phyloP scores from a whole-genome alignment of 2,888 invertebrate genomes.

The Automeris io region DNA sequence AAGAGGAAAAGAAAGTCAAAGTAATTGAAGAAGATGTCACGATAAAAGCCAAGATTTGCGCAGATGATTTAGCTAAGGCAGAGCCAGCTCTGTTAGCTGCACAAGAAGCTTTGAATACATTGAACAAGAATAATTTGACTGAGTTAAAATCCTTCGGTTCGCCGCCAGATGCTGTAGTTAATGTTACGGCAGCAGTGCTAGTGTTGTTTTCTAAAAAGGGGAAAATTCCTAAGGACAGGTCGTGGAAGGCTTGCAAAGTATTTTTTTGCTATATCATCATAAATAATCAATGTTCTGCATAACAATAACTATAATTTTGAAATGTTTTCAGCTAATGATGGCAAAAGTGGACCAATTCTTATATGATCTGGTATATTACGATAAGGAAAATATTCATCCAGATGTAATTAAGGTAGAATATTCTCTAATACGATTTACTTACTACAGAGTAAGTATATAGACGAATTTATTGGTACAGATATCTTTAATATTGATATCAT shows the following conservation, averaged over 20 bases:
- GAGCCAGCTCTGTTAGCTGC: constrained; percentile 94
- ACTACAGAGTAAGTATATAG: no score
- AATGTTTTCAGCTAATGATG: constrained; percentile 82
- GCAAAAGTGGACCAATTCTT: constrained; percentile 92
- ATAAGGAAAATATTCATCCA: constrained; percentile 95
- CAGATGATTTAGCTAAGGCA: constrained; percentile 92
- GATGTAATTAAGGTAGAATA: constrained; percentile 86
- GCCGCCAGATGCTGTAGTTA: constrained; percentile 92
- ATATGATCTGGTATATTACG: constrained; percentile 88
- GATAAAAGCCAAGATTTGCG: constrained; percentile 89
- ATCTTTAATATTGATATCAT: constrained; percentile 2
- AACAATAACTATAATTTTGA: background rate
- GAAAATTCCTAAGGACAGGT: constrained; percentile 92
- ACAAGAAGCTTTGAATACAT: constrained; percentile 91
- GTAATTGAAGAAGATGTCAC: constrained; percentile 92
- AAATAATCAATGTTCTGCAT: background rate
- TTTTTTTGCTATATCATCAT: background rate
- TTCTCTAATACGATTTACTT: background rate
- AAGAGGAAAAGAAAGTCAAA: constrained; percentile 93
- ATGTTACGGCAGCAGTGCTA: constrained; percentile 91
- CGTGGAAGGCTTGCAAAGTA: constrained; percentile 93
- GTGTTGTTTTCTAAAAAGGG: constrained; percentile 90
- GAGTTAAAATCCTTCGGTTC: constrained; percentile 96
- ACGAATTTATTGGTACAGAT: no score
- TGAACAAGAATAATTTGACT: constrained; percentile 95